Base-by-base conservation (phyloP, 2,888 invertebrate genomes). In the Empis livida region DNA sequence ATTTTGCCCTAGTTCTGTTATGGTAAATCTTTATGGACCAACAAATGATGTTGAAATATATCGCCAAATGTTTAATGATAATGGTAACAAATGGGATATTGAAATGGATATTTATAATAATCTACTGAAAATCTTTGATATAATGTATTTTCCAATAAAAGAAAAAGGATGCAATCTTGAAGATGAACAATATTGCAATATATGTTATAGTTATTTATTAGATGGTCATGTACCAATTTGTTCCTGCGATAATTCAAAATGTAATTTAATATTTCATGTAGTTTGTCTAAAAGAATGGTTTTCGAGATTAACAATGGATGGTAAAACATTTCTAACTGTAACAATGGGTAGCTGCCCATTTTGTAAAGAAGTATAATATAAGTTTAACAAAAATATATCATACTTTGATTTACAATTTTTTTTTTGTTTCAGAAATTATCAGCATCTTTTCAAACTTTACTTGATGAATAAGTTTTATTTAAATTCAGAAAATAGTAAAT, bases 271-370 rank as follows among this genome's bases (percentile, higher is more conserved):
- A 15, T 69, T 58, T 52, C 68, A 68, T 55, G 59, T 61, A 1
- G 56, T 54, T 23, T 68, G 68, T 42, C 48, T 68, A 15, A 62
- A 60, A 48, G 58, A 67, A 51, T 68, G 68, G 68, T 68, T 69
- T 43, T 56, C 61, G 14, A 64, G 62, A 1, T 49, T 64, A 5
- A 49, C 60, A 17, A n/a, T 14, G 3, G 65, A 66, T 30, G 63
- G 62, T 0, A 67, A 61, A 52, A 61, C 59, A 3, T 67, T 66
- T 54, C 47, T 68, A 17, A 59, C 62, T 17, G 65, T 68, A 2
- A 56, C 66, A 3, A 62, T 68, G 42, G 68, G 68, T 0, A 42
- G 54, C 3, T 68, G 68, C 43, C 69, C 68, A 1, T 66, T 61
- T 49, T 68, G 68, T 51, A 68, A 69, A 57, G 59, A 62, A 47